Evolutionary conservation across 2,113 vertebrate genomes (phyloP).

Genomic region (Pelusios castaneus): DNA sequence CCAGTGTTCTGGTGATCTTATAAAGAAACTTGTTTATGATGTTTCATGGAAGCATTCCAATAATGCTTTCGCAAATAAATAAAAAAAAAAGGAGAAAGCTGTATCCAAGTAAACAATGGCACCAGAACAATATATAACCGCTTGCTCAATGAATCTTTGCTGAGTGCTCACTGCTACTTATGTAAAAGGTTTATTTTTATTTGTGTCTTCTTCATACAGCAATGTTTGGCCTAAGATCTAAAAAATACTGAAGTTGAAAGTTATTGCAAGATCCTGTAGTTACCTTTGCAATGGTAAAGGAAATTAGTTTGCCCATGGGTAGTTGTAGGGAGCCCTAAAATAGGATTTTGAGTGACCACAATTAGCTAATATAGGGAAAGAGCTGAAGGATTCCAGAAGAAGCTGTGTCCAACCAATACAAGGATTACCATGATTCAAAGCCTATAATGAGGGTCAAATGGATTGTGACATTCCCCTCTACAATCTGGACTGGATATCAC

Average conservation of each 20-base stretch:
- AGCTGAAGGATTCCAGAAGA: not conserved
- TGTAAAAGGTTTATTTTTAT: not conserved
- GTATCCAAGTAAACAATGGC: slow-evolving; percentile 23
- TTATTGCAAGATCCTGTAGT: not conserved
- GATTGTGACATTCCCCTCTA: no score
- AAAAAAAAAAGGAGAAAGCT: slow-evolving; percentile 36
- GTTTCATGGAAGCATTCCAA: slow-evolving; percentile 33
- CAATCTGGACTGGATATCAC: no score
- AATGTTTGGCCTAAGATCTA: slow-evolving; percentile 11
- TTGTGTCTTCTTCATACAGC: not conserved
- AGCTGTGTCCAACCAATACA: not conserved
- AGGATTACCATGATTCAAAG: not conserved
- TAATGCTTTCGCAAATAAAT: slow-evolving; percentile 12
- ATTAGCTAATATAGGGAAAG: not conserved
- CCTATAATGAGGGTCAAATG: not conserved
- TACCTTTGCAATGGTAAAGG: not conserved
- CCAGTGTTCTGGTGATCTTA: slow-evolving; percentile 54
- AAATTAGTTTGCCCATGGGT: not conserved
- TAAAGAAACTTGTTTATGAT: slow-evolving; percentile 39
- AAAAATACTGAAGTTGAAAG: slow-evolving; percentile 19
- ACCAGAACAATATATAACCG: not conserved
- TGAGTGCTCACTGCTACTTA: not conserved
- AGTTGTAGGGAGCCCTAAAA: not conserved
- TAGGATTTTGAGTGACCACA: not conserved
- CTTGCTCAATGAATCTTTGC: slow-evolving; percentile 2